These are phyloP conservation scores for Cecropterus lyciades DNA, from an alignment of 1,140 invertebrate genomes.

Conservation along the genomic window DNA sequence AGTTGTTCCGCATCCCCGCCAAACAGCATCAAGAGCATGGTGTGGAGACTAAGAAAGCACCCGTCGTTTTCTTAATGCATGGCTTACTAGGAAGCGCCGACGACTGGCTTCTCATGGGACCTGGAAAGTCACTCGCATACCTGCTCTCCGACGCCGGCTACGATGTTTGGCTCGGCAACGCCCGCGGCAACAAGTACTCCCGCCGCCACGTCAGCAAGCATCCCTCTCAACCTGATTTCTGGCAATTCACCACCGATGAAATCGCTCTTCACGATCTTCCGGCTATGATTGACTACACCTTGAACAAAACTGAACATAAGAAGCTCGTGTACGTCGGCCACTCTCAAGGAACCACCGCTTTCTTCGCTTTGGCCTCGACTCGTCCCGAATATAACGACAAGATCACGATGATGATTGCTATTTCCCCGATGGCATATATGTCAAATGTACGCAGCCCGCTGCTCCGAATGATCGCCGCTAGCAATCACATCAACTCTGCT, in stretches of 20 bases:
- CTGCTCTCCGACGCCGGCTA: conserved; percentile 85
- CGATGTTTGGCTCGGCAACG: conserved; percentile 92
- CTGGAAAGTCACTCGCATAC: conserved; percentile 82
- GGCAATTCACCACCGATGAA: conserved; percentile 87
- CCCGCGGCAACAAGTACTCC: conserved; percentile 89
- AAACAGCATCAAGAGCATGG: conserved; percentile 29
- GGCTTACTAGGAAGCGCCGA: conserved; percentile 87
- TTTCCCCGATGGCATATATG: conserved; percentile 88
- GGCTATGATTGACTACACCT: conserved; percentile 88
- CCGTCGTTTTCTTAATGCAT: conserved; percentile 87
- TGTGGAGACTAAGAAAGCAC: conserved; percentile 32
- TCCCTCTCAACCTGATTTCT: conserved; percentile 77
- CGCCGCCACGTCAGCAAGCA: conserved; percentile 83
- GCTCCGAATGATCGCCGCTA: conserved; percentile 72
- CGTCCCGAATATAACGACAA: conserved; percentile 87
- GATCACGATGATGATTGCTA: conserved; percentile 86
- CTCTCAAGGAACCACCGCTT: conserved; percentile 75
- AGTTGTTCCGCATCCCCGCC: conserved; percentile 85
- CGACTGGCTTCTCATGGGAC: conserved; percentile 86
- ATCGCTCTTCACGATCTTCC: conserved; percentile 91
- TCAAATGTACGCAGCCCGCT: conserved; percentile 86
- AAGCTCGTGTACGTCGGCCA: conserved; percentile 89
- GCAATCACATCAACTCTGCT: conserved; percentile 84
- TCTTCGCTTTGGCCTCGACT: conserved; percentile 84
- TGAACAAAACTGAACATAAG: conserved; percentile 81